phyloP scores from a whole-genome alignment of 2,797 vertebrate genomes.

The Pangasius macronema region DNA sequence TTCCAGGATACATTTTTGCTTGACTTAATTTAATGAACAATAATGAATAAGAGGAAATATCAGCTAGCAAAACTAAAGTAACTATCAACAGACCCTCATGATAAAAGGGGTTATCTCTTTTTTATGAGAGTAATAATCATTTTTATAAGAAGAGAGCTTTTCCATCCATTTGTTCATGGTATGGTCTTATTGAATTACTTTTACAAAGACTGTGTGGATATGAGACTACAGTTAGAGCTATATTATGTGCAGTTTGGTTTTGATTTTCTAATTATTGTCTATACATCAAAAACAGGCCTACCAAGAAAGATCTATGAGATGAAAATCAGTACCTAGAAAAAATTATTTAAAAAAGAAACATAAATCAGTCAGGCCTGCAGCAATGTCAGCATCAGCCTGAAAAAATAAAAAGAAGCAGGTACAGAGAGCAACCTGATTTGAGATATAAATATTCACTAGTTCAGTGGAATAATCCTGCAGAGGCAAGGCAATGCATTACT shows the following conservation, averaged over 20 bases:
- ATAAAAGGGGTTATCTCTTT: background rate
- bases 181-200: background rate
- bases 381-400: background rate
- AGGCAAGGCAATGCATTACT: background rate
- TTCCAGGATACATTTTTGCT: background rate
- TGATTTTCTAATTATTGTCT: background rate
- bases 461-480: conserved; percentile 19
- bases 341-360: background rate
- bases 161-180: background rate
- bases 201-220: background rate
- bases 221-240: background rate
- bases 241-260: conserved; percentile 11
- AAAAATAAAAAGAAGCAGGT: background rate
- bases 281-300: background rate
- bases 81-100: background rate
- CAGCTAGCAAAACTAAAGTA: background rate
- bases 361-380: conserved; percentile 14
- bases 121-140: background rate
- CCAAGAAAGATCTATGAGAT: background rate
- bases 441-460: conserved; percentile 32
- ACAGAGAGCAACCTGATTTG: background rate
- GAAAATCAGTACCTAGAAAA: conserved; percentile 1
- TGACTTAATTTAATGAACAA: background rate
- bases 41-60: background rate
- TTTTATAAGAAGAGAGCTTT: background rate